Evolutionary conservation across 2,888 invertebrate species (phyloP).

Genomic region (Dioctria rufipes): DNA sequence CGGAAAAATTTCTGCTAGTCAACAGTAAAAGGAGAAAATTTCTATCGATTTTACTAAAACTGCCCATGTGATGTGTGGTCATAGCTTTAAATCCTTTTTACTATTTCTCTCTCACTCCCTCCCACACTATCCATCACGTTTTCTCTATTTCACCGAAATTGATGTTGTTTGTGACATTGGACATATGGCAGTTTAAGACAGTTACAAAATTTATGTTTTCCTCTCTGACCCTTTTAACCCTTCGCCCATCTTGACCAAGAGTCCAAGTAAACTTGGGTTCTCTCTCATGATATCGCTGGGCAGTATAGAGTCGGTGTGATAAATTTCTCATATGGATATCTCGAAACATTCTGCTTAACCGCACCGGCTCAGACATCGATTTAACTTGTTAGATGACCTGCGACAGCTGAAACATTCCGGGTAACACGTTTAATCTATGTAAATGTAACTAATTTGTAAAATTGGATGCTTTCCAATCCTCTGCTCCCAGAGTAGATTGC

Average conservation of each 20-base stretch:
- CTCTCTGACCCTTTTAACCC: conserved; percentile 49
- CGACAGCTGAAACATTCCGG: conserved; percentile 40
- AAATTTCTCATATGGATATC: conserved; percentile 34
- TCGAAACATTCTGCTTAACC: conserved; percentile 39
- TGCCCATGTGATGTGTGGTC: too few relatives aligned
- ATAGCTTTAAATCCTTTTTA: conserved; percentile 5
- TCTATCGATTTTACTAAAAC: too few relatives aligned
- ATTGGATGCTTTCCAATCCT: conserved; percentile 44
- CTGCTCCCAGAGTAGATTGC: neutral
- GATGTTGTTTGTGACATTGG: conserved; percentile 44
- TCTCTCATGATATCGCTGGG: too few relatives aligned
- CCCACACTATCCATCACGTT: too few relatives aligned
- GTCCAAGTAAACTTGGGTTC: conserved; percentile 15
- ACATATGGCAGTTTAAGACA: conserved; percentile 52
- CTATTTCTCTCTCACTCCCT: neutral
- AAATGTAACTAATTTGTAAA: conserved; percentile 51
- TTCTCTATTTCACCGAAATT: conserved; percentile 23
- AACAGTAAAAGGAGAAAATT: too few relatives aligned
- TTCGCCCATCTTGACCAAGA: neutral
- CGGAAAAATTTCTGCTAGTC: neutral
- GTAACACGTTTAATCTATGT: conserved; percentile 52
- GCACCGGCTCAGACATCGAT: conserved; percentile 47
- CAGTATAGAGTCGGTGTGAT: conserved; percentile 22
- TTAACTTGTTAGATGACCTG: conserved; percentile 46
- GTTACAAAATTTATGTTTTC: conserved; percentile 43